A percentile compares a stretch with the other conserved stretches of the same genome.
Conservation (phyloP, 37 sponge, comb jelly and placozoan genomes). For the Diacarnus erythraeanus region DNA sequence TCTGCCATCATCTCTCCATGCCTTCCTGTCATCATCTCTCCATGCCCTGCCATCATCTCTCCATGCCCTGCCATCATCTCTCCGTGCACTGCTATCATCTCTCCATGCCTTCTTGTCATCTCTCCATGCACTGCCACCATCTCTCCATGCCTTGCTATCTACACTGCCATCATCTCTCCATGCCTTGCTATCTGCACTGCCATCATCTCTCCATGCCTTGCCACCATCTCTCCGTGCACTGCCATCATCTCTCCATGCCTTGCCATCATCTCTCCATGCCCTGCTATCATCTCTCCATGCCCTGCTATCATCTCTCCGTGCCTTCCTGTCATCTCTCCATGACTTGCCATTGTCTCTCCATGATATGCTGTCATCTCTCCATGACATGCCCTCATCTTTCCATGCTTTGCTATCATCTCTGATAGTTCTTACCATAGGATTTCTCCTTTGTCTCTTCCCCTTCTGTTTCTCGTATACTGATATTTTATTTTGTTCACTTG, state of each 20-base stretch:
- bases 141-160: no score
- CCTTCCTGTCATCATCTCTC: neutral
- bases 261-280: neutral
- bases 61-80: neutral
- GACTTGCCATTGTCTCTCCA: neutral
- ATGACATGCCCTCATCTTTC: neutral
- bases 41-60: neutral
- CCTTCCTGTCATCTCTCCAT: neutral
- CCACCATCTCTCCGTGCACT: neutral
- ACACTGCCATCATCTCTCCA: neutral
- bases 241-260: neutral
- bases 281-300: neutral
- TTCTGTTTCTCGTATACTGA: no score
- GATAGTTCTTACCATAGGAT: neutral
- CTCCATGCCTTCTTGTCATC: no score
- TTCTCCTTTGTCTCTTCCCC: neutral
- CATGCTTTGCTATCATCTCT: neutral
- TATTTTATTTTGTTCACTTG: no score
- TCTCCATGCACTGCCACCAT: no score
- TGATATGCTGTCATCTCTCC: neutral
- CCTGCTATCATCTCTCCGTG: neutral
- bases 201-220: neutral
- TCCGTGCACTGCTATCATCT: neutral
- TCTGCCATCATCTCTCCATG: neutral
- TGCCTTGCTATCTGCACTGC: neutral